These are phyloP conservation scores for Asobara japonica DNA, from an alignment of 1,140 invertebrate species.

Conservation along the genomic window DNA sequence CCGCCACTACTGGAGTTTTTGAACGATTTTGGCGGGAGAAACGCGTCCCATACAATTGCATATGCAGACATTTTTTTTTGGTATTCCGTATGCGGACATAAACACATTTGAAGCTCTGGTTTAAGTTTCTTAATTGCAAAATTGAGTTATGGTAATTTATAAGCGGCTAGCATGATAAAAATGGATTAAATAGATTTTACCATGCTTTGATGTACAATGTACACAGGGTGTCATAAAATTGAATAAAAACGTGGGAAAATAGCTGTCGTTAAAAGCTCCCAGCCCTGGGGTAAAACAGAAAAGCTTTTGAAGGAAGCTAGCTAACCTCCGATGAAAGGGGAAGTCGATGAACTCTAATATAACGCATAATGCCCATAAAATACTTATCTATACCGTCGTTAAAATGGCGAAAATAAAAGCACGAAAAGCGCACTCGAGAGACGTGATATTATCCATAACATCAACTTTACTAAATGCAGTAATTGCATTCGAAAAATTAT, in stretches of 20 bases:
- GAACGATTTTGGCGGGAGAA: too few relatives aligned
- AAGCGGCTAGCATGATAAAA: neutral
- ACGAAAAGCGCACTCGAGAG: neutral
- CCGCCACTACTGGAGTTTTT: too few relatives aligned
- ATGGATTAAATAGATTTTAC: neutral
- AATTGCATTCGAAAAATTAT: too few relatives aligned
- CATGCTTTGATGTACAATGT: neutral
- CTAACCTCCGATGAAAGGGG: neutral
- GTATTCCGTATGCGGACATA: too few relatives aligned
- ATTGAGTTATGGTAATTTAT: too few relatives aligned
- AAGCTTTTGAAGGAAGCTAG: constrained; percentile 6
- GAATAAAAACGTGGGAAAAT: constrained; percentile 6
- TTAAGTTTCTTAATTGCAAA: too few relatives aligned
- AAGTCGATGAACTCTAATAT: constrained; percentile 13
- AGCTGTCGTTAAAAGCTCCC: neutral
- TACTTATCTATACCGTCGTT: neutral
- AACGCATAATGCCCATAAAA: constrained; percentile 12
- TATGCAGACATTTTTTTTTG: too few relatives aligned
- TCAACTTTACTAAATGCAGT: neutral
- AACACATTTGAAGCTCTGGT: too few relatives aligned
- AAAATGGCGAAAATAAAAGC: neutral
- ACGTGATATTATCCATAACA: neutral
- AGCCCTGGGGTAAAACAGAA: neutral
- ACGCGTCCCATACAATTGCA: too few relatives aligned
- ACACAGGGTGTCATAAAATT: neutral